Percentiles rank a stretch among this genome's conserved stretches.
These are phyloP conservation scores for Aldrovandia affinis DNA, from an alignment of 2,797 vertebrate genomes.

Conservation along the genomic window DNA sequence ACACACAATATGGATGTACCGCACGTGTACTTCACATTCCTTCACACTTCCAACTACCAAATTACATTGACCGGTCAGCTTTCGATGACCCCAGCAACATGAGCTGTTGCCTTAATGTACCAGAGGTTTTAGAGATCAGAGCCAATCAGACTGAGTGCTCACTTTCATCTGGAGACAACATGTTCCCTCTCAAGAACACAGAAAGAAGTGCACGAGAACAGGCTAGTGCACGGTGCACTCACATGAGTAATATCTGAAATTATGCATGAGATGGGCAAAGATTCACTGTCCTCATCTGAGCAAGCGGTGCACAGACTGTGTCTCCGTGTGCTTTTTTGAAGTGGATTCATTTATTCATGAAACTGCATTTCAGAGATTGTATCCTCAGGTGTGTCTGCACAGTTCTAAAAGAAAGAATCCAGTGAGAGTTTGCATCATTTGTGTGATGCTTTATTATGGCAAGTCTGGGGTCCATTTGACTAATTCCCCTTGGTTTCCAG, in stretches of 20 bases:
- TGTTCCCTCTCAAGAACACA: not conserved
- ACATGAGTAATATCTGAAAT: not conserved
- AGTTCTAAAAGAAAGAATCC: not conserved
- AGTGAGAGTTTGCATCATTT: not conserved
- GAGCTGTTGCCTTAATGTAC: not conserved
- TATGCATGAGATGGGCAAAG: constrained; percentile 1
- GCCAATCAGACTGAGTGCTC: not conserved
- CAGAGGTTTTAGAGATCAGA: not conserved
- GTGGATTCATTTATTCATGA: constrained; percentile 3
- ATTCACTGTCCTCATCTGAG: not conserved
- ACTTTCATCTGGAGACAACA: not conserved
- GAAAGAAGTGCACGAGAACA: not conserved
- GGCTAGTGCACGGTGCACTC: not conserved
- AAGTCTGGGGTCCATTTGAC: not conserved
- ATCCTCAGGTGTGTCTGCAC: constrained; percentile 9
- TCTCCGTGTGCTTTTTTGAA: not conserved
- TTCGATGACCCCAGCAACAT: not conserved
- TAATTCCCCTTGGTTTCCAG: not conserved
- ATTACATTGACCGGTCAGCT: not conserved
- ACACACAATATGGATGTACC: not conserved
- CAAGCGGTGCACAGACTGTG: not conserved
- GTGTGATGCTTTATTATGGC: not conserved
- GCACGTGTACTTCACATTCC: not conserved
- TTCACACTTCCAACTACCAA: not conserved
- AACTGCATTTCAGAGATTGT: not conserved